A percentile compares a stretch with the other conserved stretches of the same genome.
These are phyloP conservation scores for Equus przewalskii DNA, from an alignment of 2,113 vertebrate species.

Conservation along the genomic window DNA sequence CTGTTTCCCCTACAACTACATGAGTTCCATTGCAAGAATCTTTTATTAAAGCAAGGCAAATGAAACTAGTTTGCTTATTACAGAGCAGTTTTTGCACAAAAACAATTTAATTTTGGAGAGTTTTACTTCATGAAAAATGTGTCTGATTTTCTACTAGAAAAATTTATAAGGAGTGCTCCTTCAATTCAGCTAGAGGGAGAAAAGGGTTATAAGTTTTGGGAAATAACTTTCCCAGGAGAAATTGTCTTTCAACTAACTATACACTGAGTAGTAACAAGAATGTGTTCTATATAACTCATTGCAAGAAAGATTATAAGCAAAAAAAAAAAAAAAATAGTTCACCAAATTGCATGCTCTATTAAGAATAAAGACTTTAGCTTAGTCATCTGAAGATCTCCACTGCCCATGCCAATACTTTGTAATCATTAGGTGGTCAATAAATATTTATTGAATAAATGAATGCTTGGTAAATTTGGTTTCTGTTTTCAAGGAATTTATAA, in stretches of 20 bases:
- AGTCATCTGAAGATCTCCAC: neutral
- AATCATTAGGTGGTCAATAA: neutral
- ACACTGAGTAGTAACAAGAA: neutral
- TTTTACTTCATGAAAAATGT: conserved; percentile 25
- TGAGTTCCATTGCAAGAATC: neutral
- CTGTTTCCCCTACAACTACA: neutral
- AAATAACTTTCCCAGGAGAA: neutral
- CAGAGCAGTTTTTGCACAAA: neutral
- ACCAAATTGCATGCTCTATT: neutral
- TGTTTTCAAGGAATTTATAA: neutral
- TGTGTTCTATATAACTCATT: neutral
- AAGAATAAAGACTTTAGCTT: neutral
- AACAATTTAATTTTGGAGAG: neutral
- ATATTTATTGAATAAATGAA: neutral
- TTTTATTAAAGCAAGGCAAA: neutral
- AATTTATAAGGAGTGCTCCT: neutral
- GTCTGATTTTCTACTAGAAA: neutral
- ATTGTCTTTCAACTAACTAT: neutral
- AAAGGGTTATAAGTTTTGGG: neutral
- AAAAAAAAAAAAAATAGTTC: neutral
- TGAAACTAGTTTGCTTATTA: neutral
- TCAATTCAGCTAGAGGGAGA: neutral
- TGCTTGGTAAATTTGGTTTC: neutral
- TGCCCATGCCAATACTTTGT: neutral
- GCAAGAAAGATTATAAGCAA: neutral